Evolutionary conservation across 2,797 vertebrate genomes (phyloP).

Genomic region (Strix occidentalis): DNA sequence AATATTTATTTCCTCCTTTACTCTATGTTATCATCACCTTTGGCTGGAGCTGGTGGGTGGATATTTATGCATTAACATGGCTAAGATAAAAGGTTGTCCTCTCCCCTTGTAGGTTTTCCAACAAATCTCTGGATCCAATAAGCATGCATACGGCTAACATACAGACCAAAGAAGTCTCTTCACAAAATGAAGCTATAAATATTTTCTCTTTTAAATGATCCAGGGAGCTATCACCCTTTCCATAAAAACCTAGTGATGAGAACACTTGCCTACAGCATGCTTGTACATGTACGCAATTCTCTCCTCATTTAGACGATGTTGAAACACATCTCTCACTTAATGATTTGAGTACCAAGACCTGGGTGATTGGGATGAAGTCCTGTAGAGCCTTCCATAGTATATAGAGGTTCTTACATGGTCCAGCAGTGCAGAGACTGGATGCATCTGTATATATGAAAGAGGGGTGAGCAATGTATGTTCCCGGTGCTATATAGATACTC

Average conservation of each 20-base stretch:
- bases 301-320: not conserved
- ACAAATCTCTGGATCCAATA: not conserved
- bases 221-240: not conserved
- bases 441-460: not conserved
- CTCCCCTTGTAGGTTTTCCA: not conserved
- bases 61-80: not conserved
- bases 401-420: not conserved
- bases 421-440: not conserved
- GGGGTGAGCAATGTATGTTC: accelerated
- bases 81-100: not conserved
- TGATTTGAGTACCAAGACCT: not conserved
- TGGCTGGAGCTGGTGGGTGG: not conserved
- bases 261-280: not conserved
- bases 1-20: not conserved
- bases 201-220: not conserved
- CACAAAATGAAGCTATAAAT: not conserved
- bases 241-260: not conserved
- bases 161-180: not conserved
- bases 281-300: not conserved
- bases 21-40: not conserved
- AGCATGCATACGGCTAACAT: accelerated
- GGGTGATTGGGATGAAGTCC: not conserved
- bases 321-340: not conserved
- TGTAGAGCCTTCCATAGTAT: not conserved
- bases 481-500: not conserved